Conservation (phyloP, 1,140 invertebrate species). For the Bombus superbus region DNA sequence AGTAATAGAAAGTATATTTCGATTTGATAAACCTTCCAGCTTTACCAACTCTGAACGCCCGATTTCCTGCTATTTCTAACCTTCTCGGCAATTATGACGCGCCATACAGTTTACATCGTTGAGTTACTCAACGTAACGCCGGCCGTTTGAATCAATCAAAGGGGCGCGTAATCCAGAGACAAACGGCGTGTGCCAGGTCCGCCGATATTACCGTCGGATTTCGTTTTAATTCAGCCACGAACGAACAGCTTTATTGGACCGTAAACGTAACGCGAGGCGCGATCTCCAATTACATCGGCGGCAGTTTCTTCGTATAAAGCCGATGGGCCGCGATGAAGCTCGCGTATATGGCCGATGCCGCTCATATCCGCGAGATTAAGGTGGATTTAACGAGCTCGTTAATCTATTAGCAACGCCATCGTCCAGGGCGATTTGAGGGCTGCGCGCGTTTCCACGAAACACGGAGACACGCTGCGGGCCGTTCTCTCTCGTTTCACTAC, state of each 20-base stretch:
- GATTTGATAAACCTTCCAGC: neutral
- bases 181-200: neutral
- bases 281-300: constrained; percentile 56
- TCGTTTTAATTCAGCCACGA: constrained; percentile 47
- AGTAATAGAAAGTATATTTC: too few relatives aligned
- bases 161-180: neutral
- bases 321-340: neutral
- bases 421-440: neutral
- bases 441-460: neutral
- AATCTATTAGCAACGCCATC: constrained; percentile 49
- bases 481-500: neutral
- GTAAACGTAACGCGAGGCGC: constrained; percentile 53
- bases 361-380: constrained; percentile 59
- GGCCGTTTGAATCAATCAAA: constrained; percentile 8
- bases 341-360: neutral
- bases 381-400: constrained; percentile 59
- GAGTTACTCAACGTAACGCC: neutral
- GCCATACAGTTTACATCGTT: neutral
- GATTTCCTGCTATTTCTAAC: neutral
- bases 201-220: constrained; percentile 25
- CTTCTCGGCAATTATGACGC: neutral
- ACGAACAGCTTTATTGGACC: constrained; percentile 43
- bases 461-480: neutral
- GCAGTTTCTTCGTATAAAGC: constrained; percentile 43
- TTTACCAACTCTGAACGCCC: neutral